Evolutionary conservation across 2,113 vertebrate species (phyloP).

Genomic region (Camelus dromedarius): DNA sequence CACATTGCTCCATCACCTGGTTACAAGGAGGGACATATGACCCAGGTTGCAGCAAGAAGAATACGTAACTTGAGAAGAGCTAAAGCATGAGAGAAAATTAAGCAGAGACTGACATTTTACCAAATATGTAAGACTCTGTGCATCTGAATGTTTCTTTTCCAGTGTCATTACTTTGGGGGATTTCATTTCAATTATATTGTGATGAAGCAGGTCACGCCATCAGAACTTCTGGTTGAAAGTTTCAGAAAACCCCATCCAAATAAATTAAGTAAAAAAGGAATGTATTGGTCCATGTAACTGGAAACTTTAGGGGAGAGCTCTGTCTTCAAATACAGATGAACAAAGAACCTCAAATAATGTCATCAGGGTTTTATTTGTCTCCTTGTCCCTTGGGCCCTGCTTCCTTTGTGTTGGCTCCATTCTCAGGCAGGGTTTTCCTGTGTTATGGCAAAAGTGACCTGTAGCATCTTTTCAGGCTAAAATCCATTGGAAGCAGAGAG

Average conservation of each 20-base stretch:
- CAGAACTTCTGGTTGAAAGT: conserved; percentile 14
- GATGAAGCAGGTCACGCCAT: not conserved
- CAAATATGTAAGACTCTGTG: not conserved
- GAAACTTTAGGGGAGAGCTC: not conserved
- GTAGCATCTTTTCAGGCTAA: not conserved
- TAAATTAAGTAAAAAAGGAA: not conserved
- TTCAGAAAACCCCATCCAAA: not conserved
- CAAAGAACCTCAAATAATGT: not conserved
- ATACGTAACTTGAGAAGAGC: not conserved
- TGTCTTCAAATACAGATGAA: not conserved
- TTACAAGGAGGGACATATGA: not conserved
- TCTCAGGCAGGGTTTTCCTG: not conserved
- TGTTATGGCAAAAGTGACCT: not conserved
- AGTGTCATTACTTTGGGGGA: not conserved
- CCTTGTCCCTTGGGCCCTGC: not conserved
- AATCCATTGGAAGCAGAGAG: not conserved
- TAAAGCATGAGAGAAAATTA: conserved; percentile 7
- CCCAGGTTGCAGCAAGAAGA: not conserved
- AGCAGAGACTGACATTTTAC: not conserved
- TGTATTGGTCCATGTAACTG: not conserved
- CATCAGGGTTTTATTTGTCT: not conserved
- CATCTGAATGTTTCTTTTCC: not conserved
- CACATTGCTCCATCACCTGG: not conserved
- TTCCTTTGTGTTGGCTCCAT: not conserved
- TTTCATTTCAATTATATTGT: conserved; percentile 53